Base-by-base conservation (phyloP, 2,113 vertebrate genomes). In the Baryphthengus martii region DNA sequence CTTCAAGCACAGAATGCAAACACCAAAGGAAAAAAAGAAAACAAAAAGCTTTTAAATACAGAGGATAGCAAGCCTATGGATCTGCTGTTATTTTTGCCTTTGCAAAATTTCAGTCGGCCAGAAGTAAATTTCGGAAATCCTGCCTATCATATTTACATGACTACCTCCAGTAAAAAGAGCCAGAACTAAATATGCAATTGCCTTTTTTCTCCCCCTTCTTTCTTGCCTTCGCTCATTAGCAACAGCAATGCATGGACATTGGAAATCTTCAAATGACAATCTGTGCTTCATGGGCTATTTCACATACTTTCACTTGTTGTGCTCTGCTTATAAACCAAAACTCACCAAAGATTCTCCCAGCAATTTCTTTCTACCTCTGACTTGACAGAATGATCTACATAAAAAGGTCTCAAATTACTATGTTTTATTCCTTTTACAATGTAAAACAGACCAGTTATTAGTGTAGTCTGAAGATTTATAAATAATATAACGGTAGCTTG, bases 401-500 rank as follows among this genome's bases (percentile, higher is more conserved):
- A 63, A 52, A 14, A 63, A 70, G 28, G 23, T 89, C 33, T 82
- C 40, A 13, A 33, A 50, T 31, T 68, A 47, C 21, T 65, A 42
- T 11, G 23, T 85, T 94, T 50, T 35, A 52, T 88, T 62, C 31
- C 25, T 71, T 88, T 90, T 40, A 80, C 44, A 66, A 85, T 45
- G 50, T 73, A 76, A 87, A 94, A 20, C 16, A 79, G 11, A 25
- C 14, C 25, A 85, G 33, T 83, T 87, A 82, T 28, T 45, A 66
- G 11, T 25, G 65, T 45, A 44, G 23, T 42, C 28, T 83, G 74
- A 83, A 85, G 31, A 75, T 35, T 59, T 86, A 66, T 70, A 84
- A 94, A 63, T 92, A 89, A 72, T 56, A 67, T 14, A 72, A 82
- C 23, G 20, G 83, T 55, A 89, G 42, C 71, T 88, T 83, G 45